Evolutionary conservation across 2,888 invertebrate species (phyloP).

Genomic region (Empis livida): DNA sequence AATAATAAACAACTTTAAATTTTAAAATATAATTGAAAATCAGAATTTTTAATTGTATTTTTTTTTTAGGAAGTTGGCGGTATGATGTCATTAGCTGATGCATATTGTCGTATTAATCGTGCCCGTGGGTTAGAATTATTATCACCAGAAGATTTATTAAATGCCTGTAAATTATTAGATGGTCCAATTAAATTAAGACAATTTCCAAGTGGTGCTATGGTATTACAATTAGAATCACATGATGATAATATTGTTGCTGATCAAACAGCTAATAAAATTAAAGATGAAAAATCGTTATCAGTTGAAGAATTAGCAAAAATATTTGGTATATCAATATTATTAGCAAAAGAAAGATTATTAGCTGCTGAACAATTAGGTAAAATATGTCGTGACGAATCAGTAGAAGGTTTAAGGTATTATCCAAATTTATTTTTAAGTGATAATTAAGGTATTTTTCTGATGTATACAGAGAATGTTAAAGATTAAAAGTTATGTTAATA

Average conservation of each 20-base stretch:
- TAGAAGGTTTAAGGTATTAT: conserved; percentile 90
- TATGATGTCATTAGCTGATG: conserved; percentile 93
- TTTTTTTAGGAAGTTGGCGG: conserved; percentile 69
- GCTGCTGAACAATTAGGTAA: conserved; percentile 76
- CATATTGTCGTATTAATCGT: conserved; percentile 91
- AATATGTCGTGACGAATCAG: conserved; percentile 88
- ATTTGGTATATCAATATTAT: conserved; percentile 70
- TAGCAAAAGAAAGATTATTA: conserved; percentile 80
- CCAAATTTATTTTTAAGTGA: conserved; percentile 64
- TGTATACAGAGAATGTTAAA: no score
- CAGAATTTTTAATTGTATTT: background rate
- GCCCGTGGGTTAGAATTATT: conserved; percentile 90
- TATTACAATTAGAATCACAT: conserved; percentile 70
- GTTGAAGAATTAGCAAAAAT: conserved; percentile 78
- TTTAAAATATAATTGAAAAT: background rate
- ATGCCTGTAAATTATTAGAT: conserved; percentile 62
- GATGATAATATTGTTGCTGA: conserved; percentile 57
- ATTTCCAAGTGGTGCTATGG: conserved; percentile 93
- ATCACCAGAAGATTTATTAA: conserved; percentile 92
- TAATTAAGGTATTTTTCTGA: no score
- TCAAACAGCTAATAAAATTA: conserved; percentile 48
- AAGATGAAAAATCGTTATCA: conserved; percentile 56
- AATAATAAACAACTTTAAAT: conserved; percentile 10
- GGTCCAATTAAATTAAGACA: conserved; percentile 65
- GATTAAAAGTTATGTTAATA: no score